phyloP scores from a whole-genome alignment of 2,113 vertebrate species.

The Chionodraco myersi region DNA sequence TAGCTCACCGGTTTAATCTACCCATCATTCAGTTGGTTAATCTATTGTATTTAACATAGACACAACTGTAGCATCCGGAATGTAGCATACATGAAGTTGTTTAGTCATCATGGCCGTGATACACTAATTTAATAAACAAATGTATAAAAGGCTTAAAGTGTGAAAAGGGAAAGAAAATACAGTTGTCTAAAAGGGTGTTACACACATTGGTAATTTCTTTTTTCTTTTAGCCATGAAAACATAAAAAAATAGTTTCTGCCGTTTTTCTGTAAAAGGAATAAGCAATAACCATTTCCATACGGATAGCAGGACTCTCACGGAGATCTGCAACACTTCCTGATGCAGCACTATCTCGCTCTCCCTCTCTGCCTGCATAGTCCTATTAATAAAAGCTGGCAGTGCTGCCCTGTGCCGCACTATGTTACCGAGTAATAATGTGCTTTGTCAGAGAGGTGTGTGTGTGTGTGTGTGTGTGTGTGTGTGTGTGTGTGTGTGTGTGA shows the following conservation, averaged over 20 bases:
- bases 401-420: constrained; percentile 62
- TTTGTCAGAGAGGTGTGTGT: constrained; percentile 62
- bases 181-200: too few relatives aligned
- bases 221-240: too few relatives aligned
- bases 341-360: constrained; percentile 35
- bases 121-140: too few relatives aligned
- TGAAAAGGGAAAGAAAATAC: too few relatives aligned
- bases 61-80: too few relatives aligned
- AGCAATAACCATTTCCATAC: constrained; percentile 7
- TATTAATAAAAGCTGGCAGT: constrained; percentile 75
- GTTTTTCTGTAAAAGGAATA: neutral
- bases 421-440: constrained; percentile 72
- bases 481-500: constrained; percentile 52
- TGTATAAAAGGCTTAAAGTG: too few relatives aligned
- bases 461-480: constrained; percentile 28
- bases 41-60: too few relatives aligned
- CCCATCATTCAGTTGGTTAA: too few relatives aligned
- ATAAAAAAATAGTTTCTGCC: too few relatives aligned
- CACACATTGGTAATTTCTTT: too few relatives aligned
- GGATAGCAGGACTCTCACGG: constrained; percentile 12
- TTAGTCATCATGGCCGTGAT: too few relatives aligned
- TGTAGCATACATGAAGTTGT: too few relatives aligned
- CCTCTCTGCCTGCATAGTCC: constrained; percentile 49
- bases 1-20: neutral
- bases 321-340: constrained; percentile 41